Conservation (phyloP, 2,888 invertebrate species). For the Celastrina argiolus region DNA sequence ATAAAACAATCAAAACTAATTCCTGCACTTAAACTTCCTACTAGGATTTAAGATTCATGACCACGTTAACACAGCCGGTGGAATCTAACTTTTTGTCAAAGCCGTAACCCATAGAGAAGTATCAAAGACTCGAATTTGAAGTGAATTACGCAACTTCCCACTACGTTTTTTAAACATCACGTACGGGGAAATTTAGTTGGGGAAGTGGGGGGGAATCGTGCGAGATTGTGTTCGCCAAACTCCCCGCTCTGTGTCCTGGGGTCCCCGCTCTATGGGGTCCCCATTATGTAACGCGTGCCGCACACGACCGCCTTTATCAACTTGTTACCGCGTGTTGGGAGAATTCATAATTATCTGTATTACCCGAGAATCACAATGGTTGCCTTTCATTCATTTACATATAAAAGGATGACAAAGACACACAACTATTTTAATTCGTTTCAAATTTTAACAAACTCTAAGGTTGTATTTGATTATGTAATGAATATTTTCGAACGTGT, state of each 20-base stretch:
- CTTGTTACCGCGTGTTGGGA: conserved; percentile 47
- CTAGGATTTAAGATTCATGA: no score
- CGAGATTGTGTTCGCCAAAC: conserved; percentile 36
- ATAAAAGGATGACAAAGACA: conserved; percentile 24
- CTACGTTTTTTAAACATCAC: conserved; percentile 16
- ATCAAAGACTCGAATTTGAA: conserved; percentile 1
- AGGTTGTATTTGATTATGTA: no score
- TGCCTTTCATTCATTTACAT: conserved; percentile 35
- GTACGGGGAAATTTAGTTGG: conserved; percentile 1
- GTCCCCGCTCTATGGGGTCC: conserved; percentile 40
- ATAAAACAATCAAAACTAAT: no score
- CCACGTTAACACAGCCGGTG: neutral
- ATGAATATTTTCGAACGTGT: no score
- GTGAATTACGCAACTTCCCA: neutral
- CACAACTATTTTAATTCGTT: conserved; percentile 11
- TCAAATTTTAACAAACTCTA: neutral
- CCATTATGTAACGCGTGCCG: conserved; percentile 56
- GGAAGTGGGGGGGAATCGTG: conserved; percentile 16
- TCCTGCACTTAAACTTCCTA: no score
- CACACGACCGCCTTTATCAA: conserved; percentile 61
- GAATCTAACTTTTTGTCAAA: neutral
- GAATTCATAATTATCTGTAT: conserved; percentile 57
- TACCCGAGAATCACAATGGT: conserved; percentile 45
- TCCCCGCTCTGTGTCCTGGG: conserved; percentile 34
- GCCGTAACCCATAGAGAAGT: neutral